Conservation (phyloP, 2,797 vertebrate species). For the Ctenopoma kingsleyae region DNA sequence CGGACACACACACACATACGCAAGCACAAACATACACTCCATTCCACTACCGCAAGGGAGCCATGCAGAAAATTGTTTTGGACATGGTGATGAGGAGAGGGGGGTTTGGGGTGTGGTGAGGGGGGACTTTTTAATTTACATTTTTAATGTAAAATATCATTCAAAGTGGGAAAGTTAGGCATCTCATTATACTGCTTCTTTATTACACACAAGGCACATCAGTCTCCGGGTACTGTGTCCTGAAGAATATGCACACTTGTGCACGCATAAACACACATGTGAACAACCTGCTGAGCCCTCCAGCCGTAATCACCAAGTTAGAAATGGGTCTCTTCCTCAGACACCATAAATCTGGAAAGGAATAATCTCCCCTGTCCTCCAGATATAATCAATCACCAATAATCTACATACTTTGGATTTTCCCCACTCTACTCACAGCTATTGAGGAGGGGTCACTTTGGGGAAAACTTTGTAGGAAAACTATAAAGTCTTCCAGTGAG, state of each 20-base stretch:
- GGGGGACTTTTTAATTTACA: slow-evolving; percentile 84
- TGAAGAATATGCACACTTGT: slow-evolving; percentile 52
- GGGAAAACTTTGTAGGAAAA: slow-evolving; percentile 29
- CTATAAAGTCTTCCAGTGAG: not conserved
- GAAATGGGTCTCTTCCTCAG: slow-evolving; percentile 63
- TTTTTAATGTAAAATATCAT: slow-evolving; percentile 87
- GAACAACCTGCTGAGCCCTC: slow-evolving; percentile 64
- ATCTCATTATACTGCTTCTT: slow-evolving; percentile 82
- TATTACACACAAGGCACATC: slow-evolving; percentile 79
- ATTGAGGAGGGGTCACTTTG: slow-evolving; percentile 49
- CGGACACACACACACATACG: slow-evolving; percentile 40
- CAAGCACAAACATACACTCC: slow-evolving; percentile 47
- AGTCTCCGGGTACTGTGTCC: slow-evolving; percentile 67
- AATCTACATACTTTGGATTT: slow-evolving; percentile 51
- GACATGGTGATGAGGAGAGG: slow-evolving; percentile 79
- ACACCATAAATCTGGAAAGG: slow-evolving; percentile 68
- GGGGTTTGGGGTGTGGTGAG: slow-evolving; percentile 56
- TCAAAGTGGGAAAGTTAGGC: slow-evolving; percentile 83
- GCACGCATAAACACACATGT: slow-evolving; percentile 52
- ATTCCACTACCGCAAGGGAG: slow-evolving; percentile 72
- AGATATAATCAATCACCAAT: slow-evolving; percentile 73
- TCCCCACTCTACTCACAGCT: slow-evolving; percentile 7
- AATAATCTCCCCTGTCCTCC: slow-evolving; percentile 67
- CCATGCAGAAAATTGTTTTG: slow-evolving; percentile 89
- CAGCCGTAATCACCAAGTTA: slow-evolving; percentile 67